These are phyloP conservation scores for Actias luna DNA, from an alignment of 2,888 invertebrate species.

Conservation along the genomic window DNA sequence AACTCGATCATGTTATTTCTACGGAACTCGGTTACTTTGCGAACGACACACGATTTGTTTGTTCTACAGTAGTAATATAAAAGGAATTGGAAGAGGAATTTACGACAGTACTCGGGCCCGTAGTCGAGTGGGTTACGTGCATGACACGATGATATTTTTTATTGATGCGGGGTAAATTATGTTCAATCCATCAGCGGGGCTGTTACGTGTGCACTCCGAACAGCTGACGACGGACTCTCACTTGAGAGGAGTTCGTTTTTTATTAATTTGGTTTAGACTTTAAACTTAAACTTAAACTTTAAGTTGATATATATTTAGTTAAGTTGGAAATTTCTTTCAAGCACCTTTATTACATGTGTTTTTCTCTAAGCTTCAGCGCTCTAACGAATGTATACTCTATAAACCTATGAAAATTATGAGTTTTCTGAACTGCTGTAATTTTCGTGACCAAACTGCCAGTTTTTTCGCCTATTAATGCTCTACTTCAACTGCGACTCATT, in stretches of 20 bases:
- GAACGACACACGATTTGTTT: neutral
- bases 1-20: neutral
- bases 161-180: constrained; percentile 48
- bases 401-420: too few species aligned
- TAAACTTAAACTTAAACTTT: too few species aligned
- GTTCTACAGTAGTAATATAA: neutral
- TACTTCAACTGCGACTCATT: too few species aligned
- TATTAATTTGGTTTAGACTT: neutral
- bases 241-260: neutral
- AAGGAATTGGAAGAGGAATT: neutral
- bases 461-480: too few species aligned
- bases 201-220: constrained; percentile 36
- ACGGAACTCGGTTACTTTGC: constrained; percentile 1
- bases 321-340: too few species aligned
- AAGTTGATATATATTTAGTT: too few species aligned
- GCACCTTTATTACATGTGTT: too few species aligned
- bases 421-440: too few species aligned
- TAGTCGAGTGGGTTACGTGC: constrained; percentile 25
- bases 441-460: too few species aligned
- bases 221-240: constrained; percentile 36
- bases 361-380: too few species aligned
- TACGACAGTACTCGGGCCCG: neutral
- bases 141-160: constrained; percentile 40
- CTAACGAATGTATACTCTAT: too few species aligned
- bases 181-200: constrained; percentile 44